Base-by-base conservation (phyloP, 2,113 vertebrate genomes). In the Grammomys dolichurus region DNA sequence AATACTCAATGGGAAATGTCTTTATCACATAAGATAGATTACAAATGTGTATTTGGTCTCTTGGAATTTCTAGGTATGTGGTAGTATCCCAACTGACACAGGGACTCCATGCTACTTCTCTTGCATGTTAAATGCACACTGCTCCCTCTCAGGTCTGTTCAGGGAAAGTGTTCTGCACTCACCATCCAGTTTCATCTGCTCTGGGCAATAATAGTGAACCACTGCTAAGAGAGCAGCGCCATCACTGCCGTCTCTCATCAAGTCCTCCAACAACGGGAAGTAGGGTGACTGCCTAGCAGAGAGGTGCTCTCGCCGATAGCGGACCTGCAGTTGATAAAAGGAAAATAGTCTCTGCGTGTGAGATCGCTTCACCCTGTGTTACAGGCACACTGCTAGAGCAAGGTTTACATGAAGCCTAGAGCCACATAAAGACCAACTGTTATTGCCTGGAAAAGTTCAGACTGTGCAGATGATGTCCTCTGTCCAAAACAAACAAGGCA, bases 151-250 rank as follows among this genome's bases (percentile, higher is more conserved):
- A 40, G 75, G 46, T 65, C 75, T 90, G 33, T 54, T 78, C 46
- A 80, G 89, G 60, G 70, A 3, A 67, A 0, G 8, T 19, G 0
- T 56, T 87, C 65, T 3, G n/a, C 91, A 97, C 98, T 48, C 99
- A 99, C 99, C 99, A 84, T 99, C 99, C 67, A 99, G 98, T 88
- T 99, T 99, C 98, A 99, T 99, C 84, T 99, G 98, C 91, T 99
- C 99, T 0, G 99, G 99, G 97, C 99, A 99, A 75, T 99, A 99
- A 97, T 99, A 99, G 98, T 99, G 99, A 95, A 99, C 98, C 58
- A 99, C 98, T 20, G 99, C 98, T 51, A 99, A 97, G 96, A 99
- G 99, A 69, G 99, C 99, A 11, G 98, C 98, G 28, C 99, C 99
- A 22, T 99, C 99, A 0, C 99, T 99, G 63, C 99, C 98, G 28